These are phyloP conservation scores for Panulirus ornatus DNA, from an alignment of 1,140 invertebrate species.

Conservation along the genomic window DNA sequence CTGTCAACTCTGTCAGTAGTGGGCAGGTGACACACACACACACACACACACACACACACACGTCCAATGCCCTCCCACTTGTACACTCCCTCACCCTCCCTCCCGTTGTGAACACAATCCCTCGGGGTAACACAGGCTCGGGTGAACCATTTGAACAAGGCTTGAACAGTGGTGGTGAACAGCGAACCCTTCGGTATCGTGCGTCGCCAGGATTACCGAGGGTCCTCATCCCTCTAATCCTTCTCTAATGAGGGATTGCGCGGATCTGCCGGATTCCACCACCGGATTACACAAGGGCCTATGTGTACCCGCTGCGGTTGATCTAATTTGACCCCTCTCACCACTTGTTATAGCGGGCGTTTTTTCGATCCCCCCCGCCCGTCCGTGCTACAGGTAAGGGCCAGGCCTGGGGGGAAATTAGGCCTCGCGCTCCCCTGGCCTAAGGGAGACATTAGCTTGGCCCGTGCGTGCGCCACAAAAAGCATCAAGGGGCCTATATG, in stretches of 20 bases:
- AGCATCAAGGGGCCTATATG: slow-evolving; percentile 45
- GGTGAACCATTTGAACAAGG: slow-evolving; percentile 48
- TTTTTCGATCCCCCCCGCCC: slow-evolving; percentile 42
- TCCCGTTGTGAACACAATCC: neutral
- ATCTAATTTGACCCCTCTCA: slow-evolving; percentile 70
- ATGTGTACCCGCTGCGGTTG: slow-evolving; percentile 60
- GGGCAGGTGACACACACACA: slow-evolving; percentile 42
- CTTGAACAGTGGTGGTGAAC: slow-evolving; percentile 46
- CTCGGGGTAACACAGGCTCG: neutral
- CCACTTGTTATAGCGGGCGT: slow-evolving; percentile 66
- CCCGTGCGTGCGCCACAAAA: neutral
- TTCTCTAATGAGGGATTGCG: slow-evolving; percentile 72
- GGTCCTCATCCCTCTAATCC: slow-evolving; percentile 73
- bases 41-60: slow-evolving; percentile 37
- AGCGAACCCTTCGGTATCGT: slow-evolving; percentile 67
- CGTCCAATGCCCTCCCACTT: neutral
- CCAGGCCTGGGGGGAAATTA: neutral
- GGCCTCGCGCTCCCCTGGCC: neutral
- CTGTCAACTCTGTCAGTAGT: too few species aligned
- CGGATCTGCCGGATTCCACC: slow-evolving; percentile 64
- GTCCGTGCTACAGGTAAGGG: slow-evolving; percentile 54
- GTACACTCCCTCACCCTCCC: neutral
- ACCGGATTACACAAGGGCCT: slow-evolving; percentile 69
- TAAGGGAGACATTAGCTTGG: slow-evolving; percentile 22
- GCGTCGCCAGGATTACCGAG: slow-evolving; percentile 65